Conservation (phyloP, 1,140 invertebrate species). For the Pectinophora gossypiella region DNA sequence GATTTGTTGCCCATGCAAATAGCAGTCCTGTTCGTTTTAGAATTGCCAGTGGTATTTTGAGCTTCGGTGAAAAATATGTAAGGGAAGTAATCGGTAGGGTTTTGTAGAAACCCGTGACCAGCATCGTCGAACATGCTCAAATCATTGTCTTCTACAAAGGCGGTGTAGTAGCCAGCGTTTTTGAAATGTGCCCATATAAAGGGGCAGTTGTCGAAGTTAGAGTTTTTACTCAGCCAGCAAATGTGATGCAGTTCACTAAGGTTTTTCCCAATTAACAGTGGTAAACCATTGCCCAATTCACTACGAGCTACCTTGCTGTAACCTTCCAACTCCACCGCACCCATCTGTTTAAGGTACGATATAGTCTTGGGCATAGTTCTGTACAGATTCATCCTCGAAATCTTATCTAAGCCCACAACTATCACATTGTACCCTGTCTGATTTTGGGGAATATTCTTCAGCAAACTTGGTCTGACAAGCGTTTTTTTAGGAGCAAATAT, state of each 20-base stretch:
- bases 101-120: constrained; percentile 84
- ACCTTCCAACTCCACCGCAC: constrained; percentile 83
- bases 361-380: constrained; percentile 87
- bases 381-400: constrained; percentile 90
- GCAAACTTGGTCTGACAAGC: constrained; percentile 1
- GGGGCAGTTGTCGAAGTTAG: constrained; percentile 78
- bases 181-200: constrained; percentile 88
- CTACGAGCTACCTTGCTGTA: constrained; percentile 91
- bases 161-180: constrained; percentile 84
- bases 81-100: constrained; percentile 89
- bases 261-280: constrained; percentile 81
- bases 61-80: constrained; percentile 82
- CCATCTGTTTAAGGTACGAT: constrained; percentile 77
- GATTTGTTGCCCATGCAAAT: constrained; percentile 80
- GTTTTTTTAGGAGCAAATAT: constrained; percentile 77
- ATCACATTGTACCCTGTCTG: constrained; percentile 78
- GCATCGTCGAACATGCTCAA: constrained; percentile 90
- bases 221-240: constrained; percentile 77
- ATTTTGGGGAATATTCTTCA: constrained; percentile 14
- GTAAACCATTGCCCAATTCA: constrained; percentile 88
- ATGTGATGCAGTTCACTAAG: constrained; percentile 77
- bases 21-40: constrained; percentile 75
- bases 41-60: constrained; percentile 78
- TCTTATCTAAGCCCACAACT: constrained; percentile 90
- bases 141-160: constrained; percentile 86